These are phyloP conservation scores for Theretra japonica DNA, from an alignment of 2,888 invertebrate species.

Conservation along the genomic window DNA sequence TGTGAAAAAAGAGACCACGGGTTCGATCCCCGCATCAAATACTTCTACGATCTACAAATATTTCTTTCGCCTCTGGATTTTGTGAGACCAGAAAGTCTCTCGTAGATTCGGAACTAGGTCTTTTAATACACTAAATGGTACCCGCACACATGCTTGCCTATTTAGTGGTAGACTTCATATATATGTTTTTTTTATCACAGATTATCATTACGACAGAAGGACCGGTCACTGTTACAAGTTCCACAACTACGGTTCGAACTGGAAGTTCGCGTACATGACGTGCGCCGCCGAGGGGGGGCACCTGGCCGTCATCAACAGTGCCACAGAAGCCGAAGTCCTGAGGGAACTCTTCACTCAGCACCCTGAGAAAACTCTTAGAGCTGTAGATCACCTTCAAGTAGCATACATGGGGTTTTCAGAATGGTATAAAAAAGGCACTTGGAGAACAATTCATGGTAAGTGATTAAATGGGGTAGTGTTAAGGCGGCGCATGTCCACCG, in stretches of 20 bases:
- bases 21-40: too few species aligned
- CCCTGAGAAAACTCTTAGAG: background rate
- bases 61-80: too few species aligned
- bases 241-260: background rate
- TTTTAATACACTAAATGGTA: too few species aligned
- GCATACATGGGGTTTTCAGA: background rate
- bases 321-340: background rate
- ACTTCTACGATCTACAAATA: too few species aligned
- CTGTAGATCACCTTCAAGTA: background rate
- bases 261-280: background rate
- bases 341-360: background rate
- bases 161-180: too few species aligned
- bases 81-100: too few species aligned
- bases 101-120: too few species aligned
- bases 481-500: too few species aligned
- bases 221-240: constrained; percentile 14
- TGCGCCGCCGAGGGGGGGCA: background rate
- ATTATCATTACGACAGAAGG: background rate
- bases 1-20: too few species aligned
- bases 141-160: background rate
- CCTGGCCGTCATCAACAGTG: constrained; percentile 13
- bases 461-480: background rate
- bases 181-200: background rate
- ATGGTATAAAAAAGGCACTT: background rate
- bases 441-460: constrained; percentile 6